Evolutionary conservation across 2,113 vertebrate genomes (phyloP), one percentile per base, ranked within the genome.

Genomic region (Phainopepla nitens): DNA sequence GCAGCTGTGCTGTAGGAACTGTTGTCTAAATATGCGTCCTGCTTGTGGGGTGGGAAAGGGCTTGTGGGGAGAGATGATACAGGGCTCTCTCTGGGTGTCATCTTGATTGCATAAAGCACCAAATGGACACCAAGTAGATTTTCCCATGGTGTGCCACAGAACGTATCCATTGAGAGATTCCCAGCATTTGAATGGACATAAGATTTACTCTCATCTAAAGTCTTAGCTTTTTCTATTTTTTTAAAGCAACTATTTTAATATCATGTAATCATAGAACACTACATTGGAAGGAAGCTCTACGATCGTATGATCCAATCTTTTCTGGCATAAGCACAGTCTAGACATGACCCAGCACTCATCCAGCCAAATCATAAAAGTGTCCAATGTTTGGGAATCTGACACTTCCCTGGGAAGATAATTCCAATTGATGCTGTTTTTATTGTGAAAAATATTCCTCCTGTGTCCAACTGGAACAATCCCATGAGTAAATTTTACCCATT

Each of bases 1-100:
- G 33, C 29, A 61, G n/a, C 11, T 80, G 2, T 51, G 45, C 57
- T 71, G 3, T 18, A 23, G 50, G 25, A 77, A 23, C 44, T 68
- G 8, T 22, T 64, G 68, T 87, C 62, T 49, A 44, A 31, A 24
- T 31, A 11, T 0, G 0, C 51, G 24, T 60, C 15, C 31, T 66
- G 49, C 27, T 9, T 17, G 11, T 5, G 4, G 21, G 2, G 1
- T 3, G 1, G 33, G 42, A 58, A 15, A 24, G 10, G 6, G 2
- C 14, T 13, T 28, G 14, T 0, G 8, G 28, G 18, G 2, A 58
- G 11, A 50, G 29, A 29, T 35, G 39, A 33, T 24, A 9, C 27
- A 76, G n/a, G 29, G 5, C 5, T 72, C 6, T 69, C 81, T 76
- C 44, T 82, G 29, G 25, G 22, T 39, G 12, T 42, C 44, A 58